Percentiles rank a stretch among this genome's conserved stretches.
phyloP scores from a whole-genome alignment of 2,113 vertebrate species.

The Erythrolamprus reginae region DNA sequence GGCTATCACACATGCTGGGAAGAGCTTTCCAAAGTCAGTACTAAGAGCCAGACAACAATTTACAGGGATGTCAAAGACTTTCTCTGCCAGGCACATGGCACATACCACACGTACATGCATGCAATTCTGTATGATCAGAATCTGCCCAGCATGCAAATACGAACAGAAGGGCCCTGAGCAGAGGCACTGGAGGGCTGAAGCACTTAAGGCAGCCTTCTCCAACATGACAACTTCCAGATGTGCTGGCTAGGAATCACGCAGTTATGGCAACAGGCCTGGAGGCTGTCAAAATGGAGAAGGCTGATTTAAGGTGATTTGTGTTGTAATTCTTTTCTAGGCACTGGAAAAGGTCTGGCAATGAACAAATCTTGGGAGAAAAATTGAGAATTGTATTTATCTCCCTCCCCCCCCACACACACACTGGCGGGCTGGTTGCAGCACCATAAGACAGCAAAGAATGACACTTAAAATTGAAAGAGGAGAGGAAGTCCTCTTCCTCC shows the following conservation, averaged over 20 bases:
- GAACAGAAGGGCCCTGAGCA: constrained; percentile 33
- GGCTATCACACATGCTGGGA: neutral
- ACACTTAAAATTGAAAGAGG: constrained; percentile 5
- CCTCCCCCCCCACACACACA: neutral
- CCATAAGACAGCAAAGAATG: constrained; percentile 8
- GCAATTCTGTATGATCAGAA: neutral
- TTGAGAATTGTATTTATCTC: neutral
- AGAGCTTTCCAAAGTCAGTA: neutral
- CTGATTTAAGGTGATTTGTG: neutral
- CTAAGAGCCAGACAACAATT: neutral
- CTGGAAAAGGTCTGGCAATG: neutral
- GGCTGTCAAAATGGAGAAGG: neutral
- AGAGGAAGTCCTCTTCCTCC: neutral
- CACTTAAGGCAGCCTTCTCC: neutral
- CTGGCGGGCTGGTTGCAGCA: constrained; percentile 22
- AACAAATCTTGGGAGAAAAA: constrained; percentile 2
- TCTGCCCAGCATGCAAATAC: constrained; percentile 26
- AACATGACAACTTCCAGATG: neutral
- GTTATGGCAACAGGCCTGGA: neutral
- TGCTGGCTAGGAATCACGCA: neutral
- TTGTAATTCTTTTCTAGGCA: constrained; percentile 21
- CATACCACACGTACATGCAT: constrained; percentile 18
- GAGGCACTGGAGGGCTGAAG: constrained; percentile 25
- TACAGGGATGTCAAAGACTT: neutral
- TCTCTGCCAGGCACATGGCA: neutral